Percentiles rank a stretch among this genome's conserved stretches.
Evolutionary conservation across 2,888 invertebrate genomes (phyloP).

Genomic region (Caenorhabditis sp.): DNA sequence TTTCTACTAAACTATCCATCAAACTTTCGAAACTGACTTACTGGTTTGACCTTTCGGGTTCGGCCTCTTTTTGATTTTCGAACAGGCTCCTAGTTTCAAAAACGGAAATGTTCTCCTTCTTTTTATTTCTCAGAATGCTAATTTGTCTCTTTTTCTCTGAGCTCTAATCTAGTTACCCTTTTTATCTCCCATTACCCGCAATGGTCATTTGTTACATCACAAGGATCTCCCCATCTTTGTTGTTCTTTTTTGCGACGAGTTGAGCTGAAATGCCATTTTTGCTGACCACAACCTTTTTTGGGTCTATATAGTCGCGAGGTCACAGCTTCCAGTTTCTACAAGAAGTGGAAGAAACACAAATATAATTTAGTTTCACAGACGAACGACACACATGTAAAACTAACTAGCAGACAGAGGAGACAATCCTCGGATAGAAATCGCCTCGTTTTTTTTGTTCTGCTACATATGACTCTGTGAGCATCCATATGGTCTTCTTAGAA

Average conservation of each 20-base stretch:
- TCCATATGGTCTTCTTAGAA: conserved; percentile 2
- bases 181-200: conserved; percentile 37
- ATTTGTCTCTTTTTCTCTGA: conserved; percentile 19
- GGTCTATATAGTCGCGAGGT: conserved; percentile 40
- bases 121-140: conserved; percentile 23
- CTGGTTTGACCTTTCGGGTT: not conserved
- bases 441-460: conserved; percentile 10
- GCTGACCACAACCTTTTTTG: conserved; percentile 20
- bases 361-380: conserved; percentile 58
- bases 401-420: conserved; percentile 42
- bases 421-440: conserved; percentile 15
- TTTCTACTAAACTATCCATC: conserved; percentile 15
- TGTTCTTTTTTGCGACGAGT: conserved; percentile 11
- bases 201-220: conserved; percentile 47
- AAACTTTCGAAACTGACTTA: not conserved
- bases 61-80: conserved; percentile 17
- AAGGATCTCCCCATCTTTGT: conserved; percentile 19
- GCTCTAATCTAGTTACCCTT: conserved; percentile 50
- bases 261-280: conserved; percentile 1
- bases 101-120: conserved; percentile 3
- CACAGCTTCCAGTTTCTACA: conserved; percentile 38
- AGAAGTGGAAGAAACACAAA: conserved; percentile 51
- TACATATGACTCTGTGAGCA: conserved; percentile 18
- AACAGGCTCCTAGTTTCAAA: not conserved
- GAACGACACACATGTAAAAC: conserved; percentile 57